A percentile compares a stretch with the other conserved stretches of the same genome.
Conservation (phyloP, 2,888 invertebrate species). For the Abscondita cerata region DNA sequence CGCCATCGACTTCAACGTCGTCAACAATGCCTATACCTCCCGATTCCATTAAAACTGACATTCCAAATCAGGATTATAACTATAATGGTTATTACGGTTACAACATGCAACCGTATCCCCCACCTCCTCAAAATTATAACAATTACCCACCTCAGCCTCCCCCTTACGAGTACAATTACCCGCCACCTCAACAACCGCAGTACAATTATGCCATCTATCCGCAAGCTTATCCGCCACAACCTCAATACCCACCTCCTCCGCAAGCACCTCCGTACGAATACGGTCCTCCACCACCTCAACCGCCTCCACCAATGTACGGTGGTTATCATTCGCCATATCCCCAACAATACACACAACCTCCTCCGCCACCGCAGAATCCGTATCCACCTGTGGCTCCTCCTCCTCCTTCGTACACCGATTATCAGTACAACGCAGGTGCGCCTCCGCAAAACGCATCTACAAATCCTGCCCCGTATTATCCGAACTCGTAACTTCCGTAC, state of each 20-base stretch:
- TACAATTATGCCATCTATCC: constrained; percentile 42
- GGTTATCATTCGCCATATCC: constrained; percentile 41
- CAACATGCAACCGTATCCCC: constrained; percentile 51
- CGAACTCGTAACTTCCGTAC: constrained; percentile 20
- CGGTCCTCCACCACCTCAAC: constrained; percentile 46
- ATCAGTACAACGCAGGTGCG: constrained; percentile 45
- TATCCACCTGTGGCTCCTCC: constrained; percentile 42
- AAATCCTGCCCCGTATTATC: constrained; percentile 24
- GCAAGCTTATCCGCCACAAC: constrained; percentile 37
- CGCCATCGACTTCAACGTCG: constrained; percentile 6
- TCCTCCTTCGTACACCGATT: constrained; percentile 43
- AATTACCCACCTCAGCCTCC: constrained; percentile 45
- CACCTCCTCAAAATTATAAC: constrained; percentile 34
- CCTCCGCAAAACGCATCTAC: constrained; percentile 14
- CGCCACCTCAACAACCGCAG: constrained; percentile 46
- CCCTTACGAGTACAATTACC: constrained; percentile 53
- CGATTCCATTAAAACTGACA: constrained; percentile 38
- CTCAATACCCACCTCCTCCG: constrained; percentile 45
- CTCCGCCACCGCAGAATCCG: constrained; percentile 16
- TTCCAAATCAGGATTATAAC: constrained; percentile 49
- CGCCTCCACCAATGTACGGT: constrained; percentile 46
- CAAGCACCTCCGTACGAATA: constrained; percentile 49
- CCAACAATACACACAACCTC: constrained; percentile 49
- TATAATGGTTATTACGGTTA: constrained; percentile 49
- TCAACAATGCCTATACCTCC: constrained; percentile 18